Conservation (phyloP, 2,797 vertebrate species). For the Phoxinus dragarum region DNA sequence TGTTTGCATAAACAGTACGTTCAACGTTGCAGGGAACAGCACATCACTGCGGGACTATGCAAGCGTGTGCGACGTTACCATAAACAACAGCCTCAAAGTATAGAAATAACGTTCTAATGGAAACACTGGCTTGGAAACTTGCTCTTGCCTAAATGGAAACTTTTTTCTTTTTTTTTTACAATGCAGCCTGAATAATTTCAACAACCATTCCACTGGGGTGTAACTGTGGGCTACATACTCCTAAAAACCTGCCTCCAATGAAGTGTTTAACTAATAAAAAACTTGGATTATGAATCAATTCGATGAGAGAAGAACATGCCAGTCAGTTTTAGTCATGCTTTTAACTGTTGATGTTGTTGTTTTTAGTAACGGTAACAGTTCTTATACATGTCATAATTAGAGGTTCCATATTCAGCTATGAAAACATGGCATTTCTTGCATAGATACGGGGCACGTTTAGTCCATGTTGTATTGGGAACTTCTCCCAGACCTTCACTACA, state of each 20-base stretch:
- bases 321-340: slow-evolving; percentile 7
- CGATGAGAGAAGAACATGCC: not conserved
- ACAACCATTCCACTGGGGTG: not conserved
- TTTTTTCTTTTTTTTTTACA: slow-evolving; percentile 7
- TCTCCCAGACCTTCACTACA: slow-evolving; percentile 36
- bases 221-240: not conserved
- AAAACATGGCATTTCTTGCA: slow-evolving; percentile 43
- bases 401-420: slow-evolving; percentile 23
- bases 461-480: slow-evolving; percentile 45
- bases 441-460: slow-evolving; percentile 9
- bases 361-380: slow-evolving; percentile 8
- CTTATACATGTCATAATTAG: slow-evolving; percentile 37
- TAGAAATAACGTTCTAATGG: slow-evolving; percentile 34
- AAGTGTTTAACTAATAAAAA: not conserved
- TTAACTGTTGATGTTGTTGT: slow-evolving; percentile 13
- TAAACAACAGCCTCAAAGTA: slow-evolving; percentile 44
- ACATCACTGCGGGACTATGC: slow-evolving; percentile 4
- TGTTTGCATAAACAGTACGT: slow-evolving; percentile 30
- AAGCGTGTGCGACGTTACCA: slow-evolving; percentile 54
- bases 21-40: slow-evolving; percentile 11
- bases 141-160: slow-evolving; percentile 41
- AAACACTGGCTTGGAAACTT: slow-evolving; percentile 64
- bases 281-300: slow-evolving; percentile 1
- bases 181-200: slow-evolving; percentile 53
- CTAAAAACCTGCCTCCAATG: not conserved